A percentile compares a stretch with the other conserved stretches of the same genome.
phyloP scores from a whole-genome alignment of 2,888 invertebrate species.

The Falcaria lacertinaria region DNA sequence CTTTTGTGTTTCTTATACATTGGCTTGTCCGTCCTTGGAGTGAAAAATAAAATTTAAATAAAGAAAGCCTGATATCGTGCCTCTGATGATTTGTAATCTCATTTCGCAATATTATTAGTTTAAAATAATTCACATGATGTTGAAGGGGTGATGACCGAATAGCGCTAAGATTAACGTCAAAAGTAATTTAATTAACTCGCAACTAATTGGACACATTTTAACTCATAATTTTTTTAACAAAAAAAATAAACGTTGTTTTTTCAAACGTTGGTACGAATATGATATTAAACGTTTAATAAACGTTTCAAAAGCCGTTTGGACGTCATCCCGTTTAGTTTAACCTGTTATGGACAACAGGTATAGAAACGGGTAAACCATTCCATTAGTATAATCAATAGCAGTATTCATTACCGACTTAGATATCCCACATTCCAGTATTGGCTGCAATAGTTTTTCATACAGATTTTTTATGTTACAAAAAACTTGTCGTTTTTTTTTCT shows the following conservation, averaged over 20 bases:
- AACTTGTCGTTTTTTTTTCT: not conserved
- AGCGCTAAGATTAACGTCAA: constrained; percentile 8
- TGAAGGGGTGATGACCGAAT: constrained; percentile 12
- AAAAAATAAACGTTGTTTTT: no score
- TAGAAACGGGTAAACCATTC: constrained; percentile 53
- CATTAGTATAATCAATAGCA: constrained; percentile 36
- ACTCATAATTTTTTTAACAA: no score
- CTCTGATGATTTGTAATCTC: constrained; percentile 55
- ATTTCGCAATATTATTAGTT: constrained; percentile 40
- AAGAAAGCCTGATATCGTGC: constrained; percentile 69
- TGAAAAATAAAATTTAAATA: constrained; percentile 30
- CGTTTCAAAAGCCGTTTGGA: not conserved
- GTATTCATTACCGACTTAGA: constrained; percentile 24
- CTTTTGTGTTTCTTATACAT: constrained; percentile 20
- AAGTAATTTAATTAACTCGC: not conserved
- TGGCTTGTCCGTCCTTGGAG: constrained; percentile 71
- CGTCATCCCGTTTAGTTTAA: constrained; percentile 6
- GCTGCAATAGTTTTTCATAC: constrained; percentile 61
- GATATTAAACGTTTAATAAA: no score
- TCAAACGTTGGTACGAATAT: no score
- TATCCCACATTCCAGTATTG: constrained; percentile 57
- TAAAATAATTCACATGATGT: constrained; percentile 13
- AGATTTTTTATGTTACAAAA: constrained; percentile 13
- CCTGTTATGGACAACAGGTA: no score
- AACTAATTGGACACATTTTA: no score